phyloP scores from a whole-genome alignment of 2,888 invertebrate genomes.

The Caradrina kadenii region DNA sequence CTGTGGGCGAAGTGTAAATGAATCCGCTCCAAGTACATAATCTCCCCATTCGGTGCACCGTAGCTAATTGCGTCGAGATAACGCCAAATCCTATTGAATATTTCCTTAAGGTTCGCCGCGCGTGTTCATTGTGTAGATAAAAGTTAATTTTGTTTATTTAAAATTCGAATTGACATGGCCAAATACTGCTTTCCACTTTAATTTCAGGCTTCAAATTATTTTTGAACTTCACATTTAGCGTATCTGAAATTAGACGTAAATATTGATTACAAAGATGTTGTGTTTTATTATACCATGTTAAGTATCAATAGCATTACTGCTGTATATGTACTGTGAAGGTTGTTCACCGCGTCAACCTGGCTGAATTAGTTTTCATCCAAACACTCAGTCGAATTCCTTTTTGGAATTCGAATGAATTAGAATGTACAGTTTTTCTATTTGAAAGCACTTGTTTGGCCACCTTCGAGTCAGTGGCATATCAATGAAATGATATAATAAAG shows the following conservation, averaged over 20 bases:
- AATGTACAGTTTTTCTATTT: too few relatives aligned
- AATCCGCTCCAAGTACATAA: conserved; percentile 32
- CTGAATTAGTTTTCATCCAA: too few relatives aligned
- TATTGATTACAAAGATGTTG: neutral
- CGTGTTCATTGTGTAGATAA: conserved; percentile 1
- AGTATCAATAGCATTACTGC: neutral
- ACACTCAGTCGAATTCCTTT: too few relatives aligned
- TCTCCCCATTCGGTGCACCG: conserved; percentile 35
- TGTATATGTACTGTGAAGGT: too few relatives aligned
- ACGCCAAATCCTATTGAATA: conserved; percentile 32
- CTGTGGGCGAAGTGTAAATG: conserved; percentile 39
- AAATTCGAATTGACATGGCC: neutral
- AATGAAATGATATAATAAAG: too few relatives aligned
- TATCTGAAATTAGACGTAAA: neutral
- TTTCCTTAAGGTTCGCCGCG: conserved; percentile 6
- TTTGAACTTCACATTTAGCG: neutral
- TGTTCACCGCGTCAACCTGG: too few relatives aligned
- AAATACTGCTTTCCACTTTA: neutral
- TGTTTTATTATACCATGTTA: conserved; percentile 11
- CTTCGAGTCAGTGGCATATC: too few relatives aligned
- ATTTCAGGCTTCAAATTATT: neutral
- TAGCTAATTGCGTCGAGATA: conserved; percentile 44
- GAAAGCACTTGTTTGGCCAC: too few relatives aligned
- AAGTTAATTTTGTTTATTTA: neutral
- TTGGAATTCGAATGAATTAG: too few relatives aligned